A percentile compares a stretch with the other conserved stretches of the same genome.
Conservation (phyloP, 2,888 invertebrate species). For the Sericinus montela region DNA sequence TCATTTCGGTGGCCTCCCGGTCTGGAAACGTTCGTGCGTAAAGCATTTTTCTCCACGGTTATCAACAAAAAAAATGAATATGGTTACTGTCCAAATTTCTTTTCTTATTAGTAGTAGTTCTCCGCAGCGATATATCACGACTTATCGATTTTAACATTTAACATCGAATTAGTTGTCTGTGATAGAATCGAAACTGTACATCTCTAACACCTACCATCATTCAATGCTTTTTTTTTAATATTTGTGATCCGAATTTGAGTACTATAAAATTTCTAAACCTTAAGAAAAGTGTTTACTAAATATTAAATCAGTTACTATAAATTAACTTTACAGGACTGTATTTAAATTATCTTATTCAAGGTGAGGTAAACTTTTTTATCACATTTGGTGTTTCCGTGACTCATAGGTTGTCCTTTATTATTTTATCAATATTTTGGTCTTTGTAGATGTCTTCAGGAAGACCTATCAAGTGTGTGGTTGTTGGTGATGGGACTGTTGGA, state of each 20-base stretch:
- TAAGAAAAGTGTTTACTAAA: conserved; percentile 19
- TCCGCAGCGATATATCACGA: too few species aligned
- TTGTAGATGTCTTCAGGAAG: conserved; percentile 92
- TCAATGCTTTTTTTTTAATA: conserved; percentile 48
- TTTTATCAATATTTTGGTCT: conserved; percentile 51
- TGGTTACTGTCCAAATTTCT: too few species aligned
- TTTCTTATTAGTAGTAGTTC: too few species aligned
- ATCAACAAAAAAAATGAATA: too few species aligned
- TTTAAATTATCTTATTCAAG: conserved; percentile 23
- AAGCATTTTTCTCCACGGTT: too few species aligned
- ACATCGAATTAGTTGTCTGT: too few species aligned
- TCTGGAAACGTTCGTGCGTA: too few species aligned
- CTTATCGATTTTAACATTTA: too few species aligned
- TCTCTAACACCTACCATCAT: conserved; percentile 35
- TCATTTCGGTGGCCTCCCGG: too few species aligned
- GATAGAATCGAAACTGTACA: too few species aligned
- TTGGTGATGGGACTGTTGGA: conserved; percentile 95
- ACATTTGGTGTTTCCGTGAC: conserved; percentile 54
- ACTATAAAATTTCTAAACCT: conserved; percentile 26
- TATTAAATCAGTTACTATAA: conserved; percentile 11
- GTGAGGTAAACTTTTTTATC: conserved; percentile 34
- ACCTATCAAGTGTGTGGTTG: conserved; percentile 95
- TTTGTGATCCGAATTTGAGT: conserved; percentile 35
- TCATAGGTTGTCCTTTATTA: conserved; percentile 56
- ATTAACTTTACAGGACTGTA: conserved; percentile 4